Evolutionary conservation across 2,113 vertebrate genomes (phyloP).

Genomic region (Boleophthalmus pectinirostris): DNA sequence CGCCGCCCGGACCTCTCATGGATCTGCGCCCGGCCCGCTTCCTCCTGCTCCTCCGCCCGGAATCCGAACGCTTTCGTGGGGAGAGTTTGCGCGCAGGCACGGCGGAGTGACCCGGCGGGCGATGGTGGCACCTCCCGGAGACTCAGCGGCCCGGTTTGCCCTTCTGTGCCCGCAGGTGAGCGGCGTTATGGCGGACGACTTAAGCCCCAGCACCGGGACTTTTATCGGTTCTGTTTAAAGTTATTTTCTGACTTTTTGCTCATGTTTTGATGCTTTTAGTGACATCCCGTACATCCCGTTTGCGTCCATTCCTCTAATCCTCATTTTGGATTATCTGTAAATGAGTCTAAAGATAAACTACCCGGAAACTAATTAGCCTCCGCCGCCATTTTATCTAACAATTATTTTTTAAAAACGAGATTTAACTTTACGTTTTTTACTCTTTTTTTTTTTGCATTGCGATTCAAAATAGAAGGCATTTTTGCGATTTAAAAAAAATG

Average conservation of each 20-base stretch:
- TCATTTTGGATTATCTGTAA: too few species aligned
- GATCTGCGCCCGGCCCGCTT: neutral
- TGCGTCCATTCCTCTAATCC: neutral
- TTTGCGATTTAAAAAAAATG: too few species aligned
- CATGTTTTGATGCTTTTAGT: neutral
- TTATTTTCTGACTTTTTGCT: neutral
- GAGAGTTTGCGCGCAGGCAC: neutral
- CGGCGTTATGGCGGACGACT: neutral
- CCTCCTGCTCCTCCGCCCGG: neutral
- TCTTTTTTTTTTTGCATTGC: too few species aligned
- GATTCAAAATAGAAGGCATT: too few species aligned
- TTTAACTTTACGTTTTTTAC: too few species aligned
- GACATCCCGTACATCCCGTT: neutral
- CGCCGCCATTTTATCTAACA: too few species aligned
- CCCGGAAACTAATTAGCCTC: too few species aligned
- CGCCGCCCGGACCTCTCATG: neutral
- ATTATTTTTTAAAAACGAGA: too few species aligned
- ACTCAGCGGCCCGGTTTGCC: slow-evolving; percentile 16
- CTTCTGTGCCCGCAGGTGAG: neutral
- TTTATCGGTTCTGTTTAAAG: neutral
- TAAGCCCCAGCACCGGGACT: neutral
- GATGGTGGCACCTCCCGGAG: slow-evolving; percentile 49
- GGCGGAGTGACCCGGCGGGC: slow-evolving; percentile 4
- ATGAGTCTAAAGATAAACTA: too few species aligned
- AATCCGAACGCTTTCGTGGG: slow-evolving; percentile 32